phyloP scores from a whole-genome alignment of 2,113 vertebrate genomes.

The Caracal caracal region DNA sequence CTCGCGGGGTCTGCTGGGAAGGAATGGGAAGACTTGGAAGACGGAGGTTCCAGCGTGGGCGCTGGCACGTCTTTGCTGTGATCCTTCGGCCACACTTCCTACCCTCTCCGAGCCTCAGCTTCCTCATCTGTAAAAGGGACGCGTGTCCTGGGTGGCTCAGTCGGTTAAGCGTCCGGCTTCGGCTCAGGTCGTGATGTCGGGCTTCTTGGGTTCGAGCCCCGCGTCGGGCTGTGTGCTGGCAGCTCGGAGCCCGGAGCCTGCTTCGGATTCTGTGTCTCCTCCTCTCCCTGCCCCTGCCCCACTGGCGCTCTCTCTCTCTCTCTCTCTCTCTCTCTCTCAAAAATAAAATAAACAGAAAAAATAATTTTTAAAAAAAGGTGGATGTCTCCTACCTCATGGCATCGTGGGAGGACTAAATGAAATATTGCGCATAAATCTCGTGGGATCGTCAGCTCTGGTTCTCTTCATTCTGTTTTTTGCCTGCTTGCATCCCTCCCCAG shows the following conservation, averaged over 20 bases:
- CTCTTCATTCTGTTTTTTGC: not conserved
- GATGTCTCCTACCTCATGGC: not conserved
- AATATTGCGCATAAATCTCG: not conserved
- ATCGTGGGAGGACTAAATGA: not conserved
- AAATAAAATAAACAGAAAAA: no score
- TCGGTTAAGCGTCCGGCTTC: no score
- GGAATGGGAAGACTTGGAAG: not conserved
- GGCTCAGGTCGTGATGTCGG: no score
- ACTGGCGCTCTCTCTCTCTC: no score
- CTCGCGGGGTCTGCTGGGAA: not conserved
- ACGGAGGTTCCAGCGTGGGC: not conserved
- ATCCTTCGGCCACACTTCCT: not conserved
- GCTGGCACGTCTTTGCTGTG: not conserved
- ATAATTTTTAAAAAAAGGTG: no score
- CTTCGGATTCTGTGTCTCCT: no score
- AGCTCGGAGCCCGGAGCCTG: no score
- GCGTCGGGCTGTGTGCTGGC: no score
- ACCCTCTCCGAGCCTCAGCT: not conserved
- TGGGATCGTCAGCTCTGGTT: fast-evolving
- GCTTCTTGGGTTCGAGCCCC: no score
- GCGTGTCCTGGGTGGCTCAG: no score
- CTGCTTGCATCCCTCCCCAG: not conserved
- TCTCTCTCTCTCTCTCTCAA: no score
- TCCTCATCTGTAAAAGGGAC: not conserved
- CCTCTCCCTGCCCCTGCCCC: no score